A percentile compares a stretch with the other conserved stretches of the same genome.
Conservation (phyloP, 2,797 vertebrate genomes). For the Syngnathus acus region DNA sequence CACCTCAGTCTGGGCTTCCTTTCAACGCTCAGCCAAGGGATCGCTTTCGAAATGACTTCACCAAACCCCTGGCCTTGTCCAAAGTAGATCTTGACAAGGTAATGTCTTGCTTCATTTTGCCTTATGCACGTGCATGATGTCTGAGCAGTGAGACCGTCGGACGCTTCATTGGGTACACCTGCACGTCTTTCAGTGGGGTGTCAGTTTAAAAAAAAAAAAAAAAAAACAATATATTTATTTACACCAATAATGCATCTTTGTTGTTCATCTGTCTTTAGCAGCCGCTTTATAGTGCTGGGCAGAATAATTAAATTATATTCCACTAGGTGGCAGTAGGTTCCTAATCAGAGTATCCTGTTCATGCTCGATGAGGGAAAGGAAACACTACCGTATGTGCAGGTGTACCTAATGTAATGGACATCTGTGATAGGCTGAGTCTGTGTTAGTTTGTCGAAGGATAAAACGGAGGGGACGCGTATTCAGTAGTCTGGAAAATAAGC, state of each 20-base stretch:
- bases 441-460: neutral
- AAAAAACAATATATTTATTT: neutral
- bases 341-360: neutral
- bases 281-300: neutral
- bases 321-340: neutral
- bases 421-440: neutral
- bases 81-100: conserved; percentile 76
- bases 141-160: neutral
- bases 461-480: neutral
- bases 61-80: conserved; percentile 65
- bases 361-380: neutral
- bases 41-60: conserved; percentile 77
- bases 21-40: conserved; percentile 77
- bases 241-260: neutral
- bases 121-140: conserved; percentile 2
- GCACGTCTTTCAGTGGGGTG: too few species aligned
- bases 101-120: conserved; percentile 8
- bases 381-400: neutral
- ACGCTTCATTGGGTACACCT: neutral
- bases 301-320: neutral
- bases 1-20: conserved; percentile 75
- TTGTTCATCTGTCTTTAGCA: neutral
- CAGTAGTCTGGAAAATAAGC: neutral
- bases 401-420: neutral
- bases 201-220: neutral